phyloP scores from a whole-genome alignment of 2,888 invertebrate genomes.

The Thalpophila matura region DNA sequence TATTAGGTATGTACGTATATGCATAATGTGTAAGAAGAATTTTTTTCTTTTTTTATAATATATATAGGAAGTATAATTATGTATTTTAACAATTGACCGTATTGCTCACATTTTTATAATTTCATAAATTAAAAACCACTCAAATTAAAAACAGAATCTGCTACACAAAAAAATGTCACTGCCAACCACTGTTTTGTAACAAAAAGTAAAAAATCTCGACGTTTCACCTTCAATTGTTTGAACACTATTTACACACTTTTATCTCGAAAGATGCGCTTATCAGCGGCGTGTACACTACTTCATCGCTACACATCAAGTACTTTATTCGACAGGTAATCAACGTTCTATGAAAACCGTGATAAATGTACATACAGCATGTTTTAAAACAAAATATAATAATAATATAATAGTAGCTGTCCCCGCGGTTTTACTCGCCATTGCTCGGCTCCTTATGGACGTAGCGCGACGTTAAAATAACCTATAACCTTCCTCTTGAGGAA shows the following conservation, averaged over 20 bases:
- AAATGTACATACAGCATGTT: conserved; percentile 25
- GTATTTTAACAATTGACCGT: no score
- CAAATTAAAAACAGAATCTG: background rate
- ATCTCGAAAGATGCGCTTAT: conserved; percentile 55
- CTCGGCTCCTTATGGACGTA: no score
- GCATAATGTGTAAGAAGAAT: no score
- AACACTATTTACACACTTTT: conserved; percentile 44
- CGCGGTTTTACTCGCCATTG: background rate
- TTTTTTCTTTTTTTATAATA: no score
- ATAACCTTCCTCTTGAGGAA: no score
- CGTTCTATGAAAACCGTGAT: conserved; percentile 28
- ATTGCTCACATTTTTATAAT: no score
- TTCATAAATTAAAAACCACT: no score
- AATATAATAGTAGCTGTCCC: background rate
- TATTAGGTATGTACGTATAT: no score
- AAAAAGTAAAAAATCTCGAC: background rate
- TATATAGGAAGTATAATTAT: no score
- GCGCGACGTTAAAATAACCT: no score
- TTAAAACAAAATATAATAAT: conserved; percentile 7
- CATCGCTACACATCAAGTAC: conserved; percentile 42
- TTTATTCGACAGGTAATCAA: conserved; percentile 45
- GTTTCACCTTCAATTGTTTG: conserved; percentile 44
- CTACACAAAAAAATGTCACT: conserved; percentile 1
- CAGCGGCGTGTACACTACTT: conserved; percentile 46
- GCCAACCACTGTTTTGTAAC: background rate